Conservation (phyloP, 2,113 vertebrate species). For the Arenaria interpres region DNA sequence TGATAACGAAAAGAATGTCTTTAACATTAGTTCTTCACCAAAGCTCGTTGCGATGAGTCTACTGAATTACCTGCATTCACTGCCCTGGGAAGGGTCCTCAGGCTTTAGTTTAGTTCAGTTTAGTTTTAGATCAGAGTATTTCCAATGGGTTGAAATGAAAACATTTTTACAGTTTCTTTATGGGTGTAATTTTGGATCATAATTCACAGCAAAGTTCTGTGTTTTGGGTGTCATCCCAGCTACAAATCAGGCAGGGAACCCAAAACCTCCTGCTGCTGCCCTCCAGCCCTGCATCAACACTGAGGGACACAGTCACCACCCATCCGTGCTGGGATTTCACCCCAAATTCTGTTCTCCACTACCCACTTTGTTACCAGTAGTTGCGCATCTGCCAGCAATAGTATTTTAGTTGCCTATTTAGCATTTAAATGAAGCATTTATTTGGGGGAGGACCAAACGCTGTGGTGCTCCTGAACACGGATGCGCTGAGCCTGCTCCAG, state of each 20-base stretch:
- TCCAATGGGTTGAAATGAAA: background rate
- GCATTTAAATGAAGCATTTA: background rate
- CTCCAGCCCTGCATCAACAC: background rate
- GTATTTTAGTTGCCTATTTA: background rate
- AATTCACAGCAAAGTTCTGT: background rate
- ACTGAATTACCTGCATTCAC: background rate
- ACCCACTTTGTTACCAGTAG: background rate
- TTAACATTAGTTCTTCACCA: background rate
- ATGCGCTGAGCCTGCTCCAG: background rate
- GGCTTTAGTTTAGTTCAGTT: background rate
- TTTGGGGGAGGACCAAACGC: background rate
- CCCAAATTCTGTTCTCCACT: background rate
- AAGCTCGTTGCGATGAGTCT: background rate
- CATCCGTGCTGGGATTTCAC: rapidly evolving
- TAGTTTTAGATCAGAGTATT: background rate
- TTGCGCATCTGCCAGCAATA: background rate
- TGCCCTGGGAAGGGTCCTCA: background rate
- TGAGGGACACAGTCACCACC: background rate
- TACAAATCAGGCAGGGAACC: background rate
- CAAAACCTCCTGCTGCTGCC: rapidly evolving
- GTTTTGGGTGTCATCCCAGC: background rate
- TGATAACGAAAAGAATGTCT: background rate
- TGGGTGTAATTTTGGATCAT: background rate
- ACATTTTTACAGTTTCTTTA: background rate
- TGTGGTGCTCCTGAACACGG: rapidly evolving